These are phyloP conservation scores for Tinamus guttatus DNA, from an alignment of 2,113 vertebrate genomes.

Conservation along the genomic window DNA sequence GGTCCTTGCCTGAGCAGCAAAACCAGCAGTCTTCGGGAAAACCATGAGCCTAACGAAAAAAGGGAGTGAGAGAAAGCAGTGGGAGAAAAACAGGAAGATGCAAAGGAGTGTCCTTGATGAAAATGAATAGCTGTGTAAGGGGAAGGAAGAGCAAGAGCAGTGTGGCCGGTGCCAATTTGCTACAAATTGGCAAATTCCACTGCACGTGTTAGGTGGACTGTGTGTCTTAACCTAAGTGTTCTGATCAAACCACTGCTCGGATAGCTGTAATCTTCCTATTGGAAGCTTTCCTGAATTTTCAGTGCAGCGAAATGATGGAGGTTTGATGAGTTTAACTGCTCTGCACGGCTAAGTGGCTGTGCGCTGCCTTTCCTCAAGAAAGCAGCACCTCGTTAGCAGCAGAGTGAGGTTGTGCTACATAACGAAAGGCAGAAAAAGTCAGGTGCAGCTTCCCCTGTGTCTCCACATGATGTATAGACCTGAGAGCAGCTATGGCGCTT, in stretches of 20 bases:
- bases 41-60: not conserved
- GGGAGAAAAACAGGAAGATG: too few species aligned
- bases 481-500: not conserved
- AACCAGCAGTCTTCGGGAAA: not conserved
- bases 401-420: not conserved
- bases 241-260: not conserved
- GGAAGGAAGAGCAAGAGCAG: too few species aligned
- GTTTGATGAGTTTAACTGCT: not conserved
- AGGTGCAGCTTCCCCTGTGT: not conserved
- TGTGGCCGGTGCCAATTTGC: too few species aligned
- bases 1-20: not conserved
- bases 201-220: not conserved
- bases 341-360: not conserved
- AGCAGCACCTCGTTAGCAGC: not conserved
- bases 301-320: not conserved
- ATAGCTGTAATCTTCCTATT: not conserved
- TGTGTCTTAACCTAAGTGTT: not conserved
- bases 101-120: too few species aligned
- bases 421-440: not conserved
- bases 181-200: not conserved
- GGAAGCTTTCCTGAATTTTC: not conserved
- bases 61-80: not conserved
- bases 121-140: too few species aligned
- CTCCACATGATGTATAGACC: not conserved
- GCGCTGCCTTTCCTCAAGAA: not conserved